Evolutionary conservation across 2,113 vertebrate species (phyloP).

Genomic region (Datnioides undecimradiatus): DNA sequence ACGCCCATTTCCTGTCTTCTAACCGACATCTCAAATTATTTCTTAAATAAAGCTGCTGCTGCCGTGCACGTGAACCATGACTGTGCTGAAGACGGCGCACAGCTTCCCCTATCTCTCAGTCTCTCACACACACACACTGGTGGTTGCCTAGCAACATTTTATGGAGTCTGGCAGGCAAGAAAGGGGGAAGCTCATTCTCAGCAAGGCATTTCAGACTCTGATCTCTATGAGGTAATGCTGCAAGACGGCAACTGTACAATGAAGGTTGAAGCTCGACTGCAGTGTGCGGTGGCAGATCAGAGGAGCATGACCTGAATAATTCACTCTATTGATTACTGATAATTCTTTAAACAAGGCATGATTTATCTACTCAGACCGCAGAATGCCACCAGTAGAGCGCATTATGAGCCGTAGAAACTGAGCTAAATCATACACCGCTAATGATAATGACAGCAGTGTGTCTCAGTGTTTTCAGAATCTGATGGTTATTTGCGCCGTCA

Average conservation of each 20-base stretch:
- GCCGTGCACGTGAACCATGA: constrained; percentile 61
- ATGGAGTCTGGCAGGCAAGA: constrained; percentile 68
- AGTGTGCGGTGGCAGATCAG: neutral
- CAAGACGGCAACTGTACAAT: constrained; percentile 33
- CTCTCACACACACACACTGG: constrained; percentile 24
- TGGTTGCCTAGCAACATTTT: constrained; percentile 83
- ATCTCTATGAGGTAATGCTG: constrained; percentile 54
- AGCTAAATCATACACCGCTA: too few relatives aligned
- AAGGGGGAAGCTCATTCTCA: constrained; percentile 64
- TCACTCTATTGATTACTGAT: neutral
- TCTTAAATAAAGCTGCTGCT: constrained; percentile 36
- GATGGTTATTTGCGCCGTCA: neutral
- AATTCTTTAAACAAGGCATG: neutral
- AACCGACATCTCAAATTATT: neutral
- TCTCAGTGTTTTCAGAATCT: too few relatives aligned
- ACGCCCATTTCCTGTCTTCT: neutral
- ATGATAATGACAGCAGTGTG: neutral
- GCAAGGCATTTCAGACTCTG: constrained; percentile 27
- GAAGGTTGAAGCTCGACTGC: neutral
- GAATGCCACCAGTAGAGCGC: neutral
- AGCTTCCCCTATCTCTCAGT: constrained; percentile 23
- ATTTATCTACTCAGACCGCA: neutral
- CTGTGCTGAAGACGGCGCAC: constrained; percentile 61
- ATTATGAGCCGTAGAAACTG: neutral
- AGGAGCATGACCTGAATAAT: constrained; percentile 4